Evolutionary conservation across 2,888 invertebrate genomes (phyloP).

Genomic region (Pristionchus entomophagus): DNA sequence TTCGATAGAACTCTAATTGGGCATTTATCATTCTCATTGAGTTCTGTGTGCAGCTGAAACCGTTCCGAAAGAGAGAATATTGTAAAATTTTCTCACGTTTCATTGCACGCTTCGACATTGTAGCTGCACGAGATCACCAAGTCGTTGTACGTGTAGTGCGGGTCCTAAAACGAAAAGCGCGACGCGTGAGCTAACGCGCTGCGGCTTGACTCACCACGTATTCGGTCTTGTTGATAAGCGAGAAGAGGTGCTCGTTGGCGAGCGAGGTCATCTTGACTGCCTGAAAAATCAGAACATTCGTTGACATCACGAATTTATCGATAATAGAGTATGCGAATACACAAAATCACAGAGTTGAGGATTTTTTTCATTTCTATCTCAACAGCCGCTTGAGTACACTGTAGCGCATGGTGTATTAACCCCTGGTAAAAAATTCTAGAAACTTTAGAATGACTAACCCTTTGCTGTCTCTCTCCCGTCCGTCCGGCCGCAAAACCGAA

Average conservation of each 20-base stretch:
- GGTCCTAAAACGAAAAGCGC: constrained; percentile 18
- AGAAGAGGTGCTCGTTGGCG: constrained; percentile 23
- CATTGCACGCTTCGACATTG: constrained; percentile 68
- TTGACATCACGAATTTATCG: not conserved
- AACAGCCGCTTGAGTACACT: too few species aligned
- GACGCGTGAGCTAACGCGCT: not conserved
- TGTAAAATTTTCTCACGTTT: constrained; percentile 52
- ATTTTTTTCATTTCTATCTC: not conserved
- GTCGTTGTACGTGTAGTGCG: constrained; percentile 66
- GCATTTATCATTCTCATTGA: too few species aligned
- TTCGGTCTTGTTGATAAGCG: not conserved
- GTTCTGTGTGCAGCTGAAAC: too few species aligned
- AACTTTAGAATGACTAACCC: constrained; percentile 22
- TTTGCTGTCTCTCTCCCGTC: constrained; percentile 37
- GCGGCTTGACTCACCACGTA: not conserved
- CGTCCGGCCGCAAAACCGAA: constrained; percentile 38
- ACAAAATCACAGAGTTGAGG: not conserved
- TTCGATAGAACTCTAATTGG: not conserved
- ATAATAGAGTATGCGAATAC: too few species aligned
- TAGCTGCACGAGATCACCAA: constrained; percentile 72
- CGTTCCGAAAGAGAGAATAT: too few species aligned
- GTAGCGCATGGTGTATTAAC: too few species aligned
- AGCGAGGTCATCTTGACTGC: constrained; percentile 25
- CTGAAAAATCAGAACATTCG: not conserved
- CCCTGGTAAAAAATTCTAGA: not conserved